These are phyloP conservation scores for Redunca redunca DNA, from an alignment of 2,113 vertebrate species.

Conservation along the genomic window DNA sequence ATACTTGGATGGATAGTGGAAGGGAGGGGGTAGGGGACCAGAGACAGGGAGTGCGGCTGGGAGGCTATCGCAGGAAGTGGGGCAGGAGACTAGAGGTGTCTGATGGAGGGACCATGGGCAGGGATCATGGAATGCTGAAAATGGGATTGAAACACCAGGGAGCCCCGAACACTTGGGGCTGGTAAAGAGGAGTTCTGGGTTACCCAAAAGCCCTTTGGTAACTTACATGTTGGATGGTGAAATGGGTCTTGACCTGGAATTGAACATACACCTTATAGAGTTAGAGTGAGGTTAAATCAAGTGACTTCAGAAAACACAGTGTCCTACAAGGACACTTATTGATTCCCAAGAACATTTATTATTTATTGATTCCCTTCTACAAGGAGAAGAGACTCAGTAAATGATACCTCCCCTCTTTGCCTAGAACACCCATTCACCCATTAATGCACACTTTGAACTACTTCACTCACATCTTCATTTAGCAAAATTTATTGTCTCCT, in stretches of 20 bases:
- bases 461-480: neutral
- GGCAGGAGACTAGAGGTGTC: neutral
- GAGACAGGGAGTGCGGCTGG: neutral
- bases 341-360: neutral
- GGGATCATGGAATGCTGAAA: neutral
- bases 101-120: neutral
- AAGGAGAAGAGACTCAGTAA: neutral
- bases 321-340: neutral
- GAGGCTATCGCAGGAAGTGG: neutral
- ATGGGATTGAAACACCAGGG: neutral
- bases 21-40: neutral
- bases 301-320: neutral
- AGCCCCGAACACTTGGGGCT: neutral
- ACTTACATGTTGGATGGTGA: neutral
- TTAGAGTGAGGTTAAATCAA: neutral
- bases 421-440: neutral
- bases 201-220: neutral
- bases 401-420: neutral
- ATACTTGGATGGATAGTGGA: neutral
- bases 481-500: neutral
- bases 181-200: neutral
- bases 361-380: neutral
- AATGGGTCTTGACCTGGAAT: neutral
- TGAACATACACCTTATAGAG: neutral
- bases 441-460: neutral